Evolutionary conservation across 2,888 invertebrate genomes (phyloP).

Genomic region (Strigamia transsilvanica): DNA sequence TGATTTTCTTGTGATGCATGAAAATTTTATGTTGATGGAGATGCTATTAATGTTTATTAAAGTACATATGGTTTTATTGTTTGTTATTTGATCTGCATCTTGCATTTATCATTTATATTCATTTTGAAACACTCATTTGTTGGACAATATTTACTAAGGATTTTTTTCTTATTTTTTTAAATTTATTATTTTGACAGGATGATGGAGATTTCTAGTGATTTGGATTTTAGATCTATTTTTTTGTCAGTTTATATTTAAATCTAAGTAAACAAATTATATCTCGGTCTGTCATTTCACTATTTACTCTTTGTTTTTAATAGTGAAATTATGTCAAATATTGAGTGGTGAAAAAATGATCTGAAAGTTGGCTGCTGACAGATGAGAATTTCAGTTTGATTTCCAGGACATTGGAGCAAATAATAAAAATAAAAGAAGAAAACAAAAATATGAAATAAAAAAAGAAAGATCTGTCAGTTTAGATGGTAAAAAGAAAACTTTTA

Average conservation of each 20-base stretch:
- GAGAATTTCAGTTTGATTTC: slow-evolving; percentile 43
- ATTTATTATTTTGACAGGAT: background rate
- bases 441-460: slow-evolving; percentile 14
- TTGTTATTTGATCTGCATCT: background rate
- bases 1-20: background rate
- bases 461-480: slow-evolving; percentile 46
- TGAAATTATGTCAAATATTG: slow-evolving; percentile 44
- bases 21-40: background rate
- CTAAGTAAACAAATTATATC: slow-evolving; percentile 25
- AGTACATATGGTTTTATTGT: background rate
- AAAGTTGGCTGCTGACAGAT: slow-evolving; percentile 48
- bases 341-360: slow-evolving; percentile 13
- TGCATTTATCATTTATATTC: background rate
- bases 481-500: slow-evolving; percentile 49
- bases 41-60: background rate
- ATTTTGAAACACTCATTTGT: background rate
- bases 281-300: slow-evolving; percentile 13
- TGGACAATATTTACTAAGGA: background rate
- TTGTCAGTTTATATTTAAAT: background rate
- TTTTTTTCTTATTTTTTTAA: background rate
- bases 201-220: slow-evolving; percentile 2
- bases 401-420: slow-evolving; percentile 36
- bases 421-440: background rate
- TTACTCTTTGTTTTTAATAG: slow-evolving; percentile 7
- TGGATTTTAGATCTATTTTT: background rate